Evolutionary conservation across 2,113 vertebrate genomes (phyloP).

Genomic region (Struthidea cinerea): DNA sequence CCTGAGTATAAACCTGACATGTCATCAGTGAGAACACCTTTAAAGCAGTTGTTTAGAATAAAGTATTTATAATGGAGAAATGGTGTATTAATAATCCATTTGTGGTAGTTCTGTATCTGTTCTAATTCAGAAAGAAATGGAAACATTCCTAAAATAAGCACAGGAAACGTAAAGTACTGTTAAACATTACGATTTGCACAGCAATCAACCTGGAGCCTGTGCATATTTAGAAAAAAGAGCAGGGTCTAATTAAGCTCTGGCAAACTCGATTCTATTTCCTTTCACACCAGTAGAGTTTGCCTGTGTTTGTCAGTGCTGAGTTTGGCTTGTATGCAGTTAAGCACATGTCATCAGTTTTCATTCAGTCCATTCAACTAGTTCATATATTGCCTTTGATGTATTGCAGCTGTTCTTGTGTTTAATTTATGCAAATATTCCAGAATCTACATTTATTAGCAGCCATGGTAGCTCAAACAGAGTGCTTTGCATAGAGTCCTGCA

Average conservation of each 20-base stretch:
- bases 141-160: conserved; percentile 56
- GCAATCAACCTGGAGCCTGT: conserved; percentile 23
- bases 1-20: background rate
- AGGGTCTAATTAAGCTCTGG: conserved; percentile 7
- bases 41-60: background rate
- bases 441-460: conserved; percentile 23
- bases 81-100: background rate
- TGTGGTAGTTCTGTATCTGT: background rate
- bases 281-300: conserved; percentile 1
- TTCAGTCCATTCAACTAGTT: conserved; percentile 34
- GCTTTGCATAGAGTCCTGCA: background rate
- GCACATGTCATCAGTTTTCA: conserved; percentile 47
- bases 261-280: background rate
- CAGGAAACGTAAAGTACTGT: background rate
- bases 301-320: background rate
- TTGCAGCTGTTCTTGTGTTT: conserved; percentile 54
- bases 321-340: conserved; percentile 8
- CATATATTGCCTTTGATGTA: conserved; percentile 41
- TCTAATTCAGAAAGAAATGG: background rate
- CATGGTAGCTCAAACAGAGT: background rate
- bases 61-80: background rate
- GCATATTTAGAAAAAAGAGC: background rate
- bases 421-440: conserved; percentile 46
- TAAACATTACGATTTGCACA: background rate
- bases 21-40: background rate